phyloP scores from a whole-genome alignment of 1,140 invertebrate genomes.

The Zaprionus tsacasi region DNA sequence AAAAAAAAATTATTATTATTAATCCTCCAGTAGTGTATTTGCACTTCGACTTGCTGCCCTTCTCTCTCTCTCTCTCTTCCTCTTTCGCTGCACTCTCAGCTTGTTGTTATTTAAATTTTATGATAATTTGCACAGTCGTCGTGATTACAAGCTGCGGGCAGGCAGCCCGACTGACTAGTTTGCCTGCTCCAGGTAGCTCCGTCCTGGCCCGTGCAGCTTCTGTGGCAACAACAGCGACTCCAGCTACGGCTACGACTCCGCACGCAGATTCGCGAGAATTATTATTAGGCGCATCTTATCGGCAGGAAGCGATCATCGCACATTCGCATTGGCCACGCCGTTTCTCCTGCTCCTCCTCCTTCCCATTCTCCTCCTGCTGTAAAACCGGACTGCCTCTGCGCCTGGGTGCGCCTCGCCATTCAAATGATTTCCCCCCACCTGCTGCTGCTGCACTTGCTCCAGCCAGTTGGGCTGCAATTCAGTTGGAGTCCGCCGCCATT shows the following conservation, averaged over 20 bases:
- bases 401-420: background rate
- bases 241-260: background rate
- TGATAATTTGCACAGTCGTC: constrained; percentile 67
- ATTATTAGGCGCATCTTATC: constrained; percentile 79
- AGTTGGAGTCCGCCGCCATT: constrained; percentile 55
- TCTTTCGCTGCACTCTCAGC: background rate
- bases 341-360: background rate
- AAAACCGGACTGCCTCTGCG: background rate
- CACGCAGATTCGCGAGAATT: constrained; percentile 46
- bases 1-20: too few species aligned
- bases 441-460: constrained; percentile 36
- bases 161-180: constrained; percentile 13
- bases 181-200: constrained; percentile 9
- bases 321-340: constrained; percentile 62
- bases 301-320: constrained; percentile 81
- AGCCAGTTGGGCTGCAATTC: constrained; percentile 28
- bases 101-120: constrained; percentile 73
- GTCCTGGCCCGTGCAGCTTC: background rate
- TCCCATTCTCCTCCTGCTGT: background rate
- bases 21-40: background rate
- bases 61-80: background rate
- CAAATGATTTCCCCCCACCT: constrained; percentile 12
- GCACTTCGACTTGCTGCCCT: background rate
- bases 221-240: constrained; percentile 1
- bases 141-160: constrained; percentile 64